phyloP scores from a whole-genome alignment of 2,888 invertebrate genomes.

The Artemia sinica region DNA sequence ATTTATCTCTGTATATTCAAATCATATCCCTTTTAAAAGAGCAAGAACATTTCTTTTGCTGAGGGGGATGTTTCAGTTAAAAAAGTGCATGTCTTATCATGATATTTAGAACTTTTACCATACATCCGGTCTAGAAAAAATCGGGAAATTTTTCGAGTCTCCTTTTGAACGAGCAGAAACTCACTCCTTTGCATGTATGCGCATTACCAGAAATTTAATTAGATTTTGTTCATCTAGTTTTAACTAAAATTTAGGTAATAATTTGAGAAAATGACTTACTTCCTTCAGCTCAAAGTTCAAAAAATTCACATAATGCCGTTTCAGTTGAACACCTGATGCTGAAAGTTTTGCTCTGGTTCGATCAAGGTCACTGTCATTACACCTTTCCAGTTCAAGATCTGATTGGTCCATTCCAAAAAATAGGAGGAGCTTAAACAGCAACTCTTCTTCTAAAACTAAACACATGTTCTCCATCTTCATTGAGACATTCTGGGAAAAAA shows the following conservation, averaged over 20 bases:
- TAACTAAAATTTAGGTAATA: not conserved
- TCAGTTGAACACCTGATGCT: conserved; percentile 58
- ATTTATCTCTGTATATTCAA: too few species aligned
- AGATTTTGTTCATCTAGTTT: not conserved
- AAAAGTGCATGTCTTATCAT: too few species aligned
- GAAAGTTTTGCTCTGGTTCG: conserved; percentile 59
- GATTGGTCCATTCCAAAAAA: conserved; percentile 35
- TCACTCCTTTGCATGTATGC: too few species aligned
- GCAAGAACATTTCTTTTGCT: too few species aligned
- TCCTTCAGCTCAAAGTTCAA: conserved; percentile 59
- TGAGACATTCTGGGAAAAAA: conserved; percentile 45
- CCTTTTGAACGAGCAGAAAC: too few species aligned
- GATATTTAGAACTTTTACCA: too few species aligned
- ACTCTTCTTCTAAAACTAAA: conserved; percentile 67
- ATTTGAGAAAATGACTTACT: conserved; percentile 32
- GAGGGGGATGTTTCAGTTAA: too few species aligned
- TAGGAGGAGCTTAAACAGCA: conserved; percentile 49
- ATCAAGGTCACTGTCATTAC: conserved; percentile 61
- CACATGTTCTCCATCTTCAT: conserved; percentile 64
- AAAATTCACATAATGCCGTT: conserved; percentile 69
- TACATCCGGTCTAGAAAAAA: too few species aligned
- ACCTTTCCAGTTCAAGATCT: conserved; percentile 33
- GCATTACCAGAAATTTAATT: too few species aligned
- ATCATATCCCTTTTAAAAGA: too few species aligned
- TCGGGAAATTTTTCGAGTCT: too few species aligned